Evolutionary conservation across 2,797 vertebrate genomes (phyloP).

Genomic region (Tympanoctomys barrerae): DNA sequence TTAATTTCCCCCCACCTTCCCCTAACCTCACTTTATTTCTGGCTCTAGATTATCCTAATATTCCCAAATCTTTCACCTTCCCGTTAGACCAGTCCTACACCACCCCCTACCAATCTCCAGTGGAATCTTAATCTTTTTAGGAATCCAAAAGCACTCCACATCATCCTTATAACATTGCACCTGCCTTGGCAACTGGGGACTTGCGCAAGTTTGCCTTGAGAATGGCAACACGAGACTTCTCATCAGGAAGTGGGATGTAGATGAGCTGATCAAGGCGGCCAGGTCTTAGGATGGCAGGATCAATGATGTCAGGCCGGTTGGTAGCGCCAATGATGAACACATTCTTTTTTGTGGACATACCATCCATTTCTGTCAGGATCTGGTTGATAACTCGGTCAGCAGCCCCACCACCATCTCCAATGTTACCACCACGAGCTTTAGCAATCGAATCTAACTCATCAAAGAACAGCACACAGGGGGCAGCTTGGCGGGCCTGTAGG

Average conservation of each 20-base stretch:
- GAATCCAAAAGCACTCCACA: neutral
- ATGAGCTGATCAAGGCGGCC: constrained; percentile 98
- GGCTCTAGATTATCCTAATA: constrained; percentile 13
- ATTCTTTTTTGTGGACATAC: constrained; percentile 99
- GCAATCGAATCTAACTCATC: constrained; percentile 99
- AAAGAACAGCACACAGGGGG: constrained; percentile 98
- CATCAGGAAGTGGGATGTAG: constrained; percentile 98
- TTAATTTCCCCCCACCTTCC: neutral
- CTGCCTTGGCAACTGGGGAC: constrained; percentile 97
- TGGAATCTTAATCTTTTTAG: neutral
- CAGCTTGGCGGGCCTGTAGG: constrained; percentile 95
- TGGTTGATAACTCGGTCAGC: constrained; percentile 99
- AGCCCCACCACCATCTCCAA: constrained; percentile 96
- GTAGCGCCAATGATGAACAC: constrained; percentile 99
- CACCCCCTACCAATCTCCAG: constrained; percentile 36
- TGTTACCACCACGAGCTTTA: constrained; percentile 97
- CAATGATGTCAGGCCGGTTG: constrained; percentile 99
- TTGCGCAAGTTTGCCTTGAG: constrained; percentile 99
- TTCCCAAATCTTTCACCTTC: neutral
- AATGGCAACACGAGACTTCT: constrained; percentile 98
- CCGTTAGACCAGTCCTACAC: neutral
- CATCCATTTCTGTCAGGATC: constrained; percentile 99
- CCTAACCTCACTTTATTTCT: neutral
- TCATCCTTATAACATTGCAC: neutral
- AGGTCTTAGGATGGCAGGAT: constrained; percentile 97